Evolutionary conservation across 2,797 vertebrate species (phyloP).

Genomic region (Aythya fuligula): DNA sequence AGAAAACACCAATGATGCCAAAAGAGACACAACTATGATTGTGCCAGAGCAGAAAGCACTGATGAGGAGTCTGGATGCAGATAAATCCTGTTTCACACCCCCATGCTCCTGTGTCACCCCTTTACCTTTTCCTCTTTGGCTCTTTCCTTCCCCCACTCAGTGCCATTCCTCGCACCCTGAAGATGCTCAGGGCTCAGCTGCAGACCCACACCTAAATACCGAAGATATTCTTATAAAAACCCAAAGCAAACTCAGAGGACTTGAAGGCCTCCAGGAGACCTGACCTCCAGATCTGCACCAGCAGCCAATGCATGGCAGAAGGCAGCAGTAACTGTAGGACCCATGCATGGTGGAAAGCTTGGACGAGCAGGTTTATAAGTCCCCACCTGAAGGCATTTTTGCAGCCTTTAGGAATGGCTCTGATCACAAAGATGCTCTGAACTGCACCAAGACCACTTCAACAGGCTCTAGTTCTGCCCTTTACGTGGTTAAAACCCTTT

Average conservation of each 20-base stretch:
- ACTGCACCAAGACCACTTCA: conserved; percentile 27
- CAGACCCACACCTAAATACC: background rate
- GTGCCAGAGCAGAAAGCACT: background rate
- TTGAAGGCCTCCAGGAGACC: background rate
- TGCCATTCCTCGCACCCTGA: background rate
- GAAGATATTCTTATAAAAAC: background rate
- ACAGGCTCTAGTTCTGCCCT: conserved; percentile 46
- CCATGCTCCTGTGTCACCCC: rapidly evolving
- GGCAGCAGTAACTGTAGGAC: background rate
- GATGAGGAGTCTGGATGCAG: background rate
- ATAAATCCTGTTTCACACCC: background rate
- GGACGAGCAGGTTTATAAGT: background rate
- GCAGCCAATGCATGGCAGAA: background rate
- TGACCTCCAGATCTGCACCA: background rate
- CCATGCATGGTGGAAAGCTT: background rate
- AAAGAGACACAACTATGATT: background rate
- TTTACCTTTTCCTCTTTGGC: background rate
- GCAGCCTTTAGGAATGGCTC: conserved; percentile 14
- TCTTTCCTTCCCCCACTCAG: background rate
- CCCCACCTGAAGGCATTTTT: conserved; percentile 3
- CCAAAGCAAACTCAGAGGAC: background rate
- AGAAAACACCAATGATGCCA: rapidly evolving
- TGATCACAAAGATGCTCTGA: background rate
- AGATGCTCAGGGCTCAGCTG: background rate
- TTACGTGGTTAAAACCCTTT: conserved; percentile 45